Evolutionary conservation across 2,113 vertebrate species (phyloP).

Genomic region (Oryzias melastigma): DNA sequence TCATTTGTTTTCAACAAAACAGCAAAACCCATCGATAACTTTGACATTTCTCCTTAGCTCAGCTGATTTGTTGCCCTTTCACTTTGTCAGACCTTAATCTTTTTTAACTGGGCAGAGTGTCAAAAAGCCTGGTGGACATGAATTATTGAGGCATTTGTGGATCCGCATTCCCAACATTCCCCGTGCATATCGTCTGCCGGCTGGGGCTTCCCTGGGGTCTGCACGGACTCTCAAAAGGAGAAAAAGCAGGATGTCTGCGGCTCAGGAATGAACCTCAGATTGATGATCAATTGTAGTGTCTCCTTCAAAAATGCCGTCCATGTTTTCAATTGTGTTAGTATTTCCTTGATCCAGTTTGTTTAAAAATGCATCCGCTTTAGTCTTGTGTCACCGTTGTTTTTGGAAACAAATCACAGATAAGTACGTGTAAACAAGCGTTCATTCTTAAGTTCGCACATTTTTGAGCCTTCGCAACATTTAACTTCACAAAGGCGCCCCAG

Average conservation of each 20-base stretch:
- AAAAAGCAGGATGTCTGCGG: slow-evolving; percentile 72
- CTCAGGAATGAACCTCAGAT: slow-evolving; percentile 39
- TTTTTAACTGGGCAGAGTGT: slow-evolving; percentile 46
- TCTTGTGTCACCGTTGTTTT: slow-evolving; percentile 25
- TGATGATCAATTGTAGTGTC: slow-evolving; percentile 35
- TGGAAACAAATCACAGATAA: slow-evolving; percentile 6
- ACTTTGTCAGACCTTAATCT: slow-evolving; percentile 23
- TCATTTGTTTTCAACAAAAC: neutral
- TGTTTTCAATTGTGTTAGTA: slow-evolving; percentile 24
- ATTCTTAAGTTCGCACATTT: slow-evolving; percentile 14
- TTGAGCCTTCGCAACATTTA: slow-evolving; percentile 50
- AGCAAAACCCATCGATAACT: neutral
- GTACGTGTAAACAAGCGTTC: slow-evolving; percentile 18
- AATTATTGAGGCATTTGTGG: slow-evolving; percentile 61
- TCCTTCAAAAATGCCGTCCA: slow-evolving; percentile 36
- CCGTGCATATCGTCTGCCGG: slow-evolving; percentile 45
- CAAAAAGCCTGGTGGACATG: slow-evolving; percentile 39
- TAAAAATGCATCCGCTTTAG: slow-evolving; percentile 3
- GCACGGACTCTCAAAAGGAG: slow-evolving; percentile 22
- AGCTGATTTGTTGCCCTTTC: slow-evolving; percentile 33
- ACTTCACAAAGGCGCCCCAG: slow-evolving; percentile 38
- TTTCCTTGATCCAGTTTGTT: slow-evolving; percentile 29
- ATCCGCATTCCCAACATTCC: slow-evolving; percentile 75
- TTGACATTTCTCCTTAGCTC: slow-evolving; percentile 1
- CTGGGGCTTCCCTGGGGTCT: slow-evolving; percentile 43